phyloP scores from a whole-genome alignment of 2,888 invertebrate genomes.

The Epinotia ramella region DNA sequence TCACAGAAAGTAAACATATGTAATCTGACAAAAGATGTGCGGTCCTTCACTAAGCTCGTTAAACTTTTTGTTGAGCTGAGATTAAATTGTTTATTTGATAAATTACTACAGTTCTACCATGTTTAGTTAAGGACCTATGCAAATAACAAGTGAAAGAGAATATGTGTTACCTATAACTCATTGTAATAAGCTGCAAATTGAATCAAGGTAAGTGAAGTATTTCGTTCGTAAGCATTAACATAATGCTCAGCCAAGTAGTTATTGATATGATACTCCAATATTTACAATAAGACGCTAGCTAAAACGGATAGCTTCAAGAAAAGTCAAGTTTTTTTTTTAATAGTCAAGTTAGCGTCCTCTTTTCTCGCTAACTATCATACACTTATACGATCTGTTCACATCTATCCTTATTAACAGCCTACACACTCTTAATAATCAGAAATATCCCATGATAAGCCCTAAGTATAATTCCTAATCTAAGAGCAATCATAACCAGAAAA shows the following conservation, averaged over 20 bases:
- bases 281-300: neutral
- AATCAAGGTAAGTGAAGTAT: constrained; percentile 12
- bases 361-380: neutral
- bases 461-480: neutral
- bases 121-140: constrained; percentile 29
- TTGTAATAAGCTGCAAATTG: neutral
- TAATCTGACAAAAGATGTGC: neutral
- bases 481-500: neutral
- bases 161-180: neutral
- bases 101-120: neutral
- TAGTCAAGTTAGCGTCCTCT: neutral
- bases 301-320: constrained; percentile 19
- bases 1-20: neutral
- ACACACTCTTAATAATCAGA: neutral
- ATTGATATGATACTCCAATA: neutral
- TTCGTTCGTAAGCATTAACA: constrained; percentile 3
- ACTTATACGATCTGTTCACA: neutral
- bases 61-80: neutral
- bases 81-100: neutral
- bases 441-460: no score
- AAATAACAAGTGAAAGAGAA: constrained; percentile 12
- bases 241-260: neutral
- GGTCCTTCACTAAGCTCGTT: constrained; percentile 32
- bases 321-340: no score
- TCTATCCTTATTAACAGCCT: neutral